A percentile compares a stretch with the other conserved stretches of the same genome.
Conservation (phyloP, 2,113 vertebrate genomes). For the Pholis gunnellus region DNA sequence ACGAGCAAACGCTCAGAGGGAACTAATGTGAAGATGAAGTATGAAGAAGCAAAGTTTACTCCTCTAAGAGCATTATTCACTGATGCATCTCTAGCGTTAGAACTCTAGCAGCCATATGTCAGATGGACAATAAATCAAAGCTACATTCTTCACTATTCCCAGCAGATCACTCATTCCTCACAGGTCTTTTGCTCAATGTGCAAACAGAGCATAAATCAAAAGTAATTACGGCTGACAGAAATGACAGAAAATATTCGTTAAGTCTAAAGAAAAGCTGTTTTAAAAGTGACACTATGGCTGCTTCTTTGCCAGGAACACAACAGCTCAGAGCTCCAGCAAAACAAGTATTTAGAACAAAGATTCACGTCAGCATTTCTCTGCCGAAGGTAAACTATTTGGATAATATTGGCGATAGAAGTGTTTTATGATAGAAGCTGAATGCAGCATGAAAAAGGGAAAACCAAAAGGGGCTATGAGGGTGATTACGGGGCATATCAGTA, state of each 20-base stretch:
- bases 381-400: not conserved
- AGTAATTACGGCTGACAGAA: conserved; percentile 33
- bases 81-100: not conserved
- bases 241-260: conserved; percentile 18
- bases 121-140: conserved; percentile 53
- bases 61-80: not conserved
- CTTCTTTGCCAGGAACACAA: not conserved
- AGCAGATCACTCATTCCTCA: conserved; percentile 48
- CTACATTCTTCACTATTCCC: conserved; percentile 17
- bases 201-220: conserved; percentile 48
- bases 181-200: not conserved
- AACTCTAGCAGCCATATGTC: conserved; percentile 16
- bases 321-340: not conserved
- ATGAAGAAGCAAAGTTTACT: not conserved
- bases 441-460: not conserved
- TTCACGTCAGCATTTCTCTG: not conserved
- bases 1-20: not conserved
- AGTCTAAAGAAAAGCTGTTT: not conserved
- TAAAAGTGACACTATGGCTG: not conserved
- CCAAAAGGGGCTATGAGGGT: not conserved
- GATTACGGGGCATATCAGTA: not conserved
- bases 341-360: not conserved
- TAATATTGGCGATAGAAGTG: not conserved
- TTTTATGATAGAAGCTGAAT: not conserved
- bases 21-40: not conserved